Conservation (phyloP, 2,888 invertebrate species). For the Aphidius colemani region DNA sequence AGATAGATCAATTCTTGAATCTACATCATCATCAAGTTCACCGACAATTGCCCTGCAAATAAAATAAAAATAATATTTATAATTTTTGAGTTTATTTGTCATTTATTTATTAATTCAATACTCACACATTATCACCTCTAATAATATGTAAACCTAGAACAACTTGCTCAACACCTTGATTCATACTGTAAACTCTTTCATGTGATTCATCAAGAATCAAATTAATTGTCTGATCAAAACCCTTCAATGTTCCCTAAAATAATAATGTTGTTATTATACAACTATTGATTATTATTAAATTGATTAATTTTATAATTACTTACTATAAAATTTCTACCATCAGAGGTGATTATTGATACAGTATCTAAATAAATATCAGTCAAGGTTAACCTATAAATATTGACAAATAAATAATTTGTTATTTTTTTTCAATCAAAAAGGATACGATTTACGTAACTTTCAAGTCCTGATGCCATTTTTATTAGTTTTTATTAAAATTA, state of each 20-base stretch:
- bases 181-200: slow-evolving; percentile 94
- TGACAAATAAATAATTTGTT: slow-evolving; percentile 17
- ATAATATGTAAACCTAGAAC: slow-evolving; percentile 97
- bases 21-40: slow-evolving; percentile 81
- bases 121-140: slow-evolving; percentile 95
- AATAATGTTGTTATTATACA: slow-evolving; percentile 13
- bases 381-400: slow-evolving; percentile 22
- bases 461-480: slow-evolving; percentile 81
- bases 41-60: slow-evolving; percentile 76
- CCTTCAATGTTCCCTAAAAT: slow-evolving; percentile 88
- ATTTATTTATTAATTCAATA: slow-evolving; percentile 36
- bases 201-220: slow-evolving; percentile 97
- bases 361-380: slow-evolving; percentile 65
- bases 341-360: slow-evolving; percentile 93
- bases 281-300: slow-evolving; percentile 14
- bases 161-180: slow-evolving; percentile 92
- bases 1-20: slow-evolving; percentile 78
- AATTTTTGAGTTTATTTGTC: too few species aligned
- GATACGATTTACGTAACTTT: slow-evolving; percentile 85
- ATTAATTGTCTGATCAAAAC: slow-evolving; percentile 99
- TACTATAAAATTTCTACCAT: slow-evolving; percentile 93
- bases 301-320: slow-evolving; percentile 51
- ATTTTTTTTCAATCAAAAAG: slow-evolving; percentile 54
- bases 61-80: slow-evolving; percentile 11
- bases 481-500: slow-evolving; percentile 4